These are phyloP conservation scores for Melanotaenia trifasciata DNA, from an alignment of 2,797 vertebrate species.

Conservation along the genomic window DNA sequence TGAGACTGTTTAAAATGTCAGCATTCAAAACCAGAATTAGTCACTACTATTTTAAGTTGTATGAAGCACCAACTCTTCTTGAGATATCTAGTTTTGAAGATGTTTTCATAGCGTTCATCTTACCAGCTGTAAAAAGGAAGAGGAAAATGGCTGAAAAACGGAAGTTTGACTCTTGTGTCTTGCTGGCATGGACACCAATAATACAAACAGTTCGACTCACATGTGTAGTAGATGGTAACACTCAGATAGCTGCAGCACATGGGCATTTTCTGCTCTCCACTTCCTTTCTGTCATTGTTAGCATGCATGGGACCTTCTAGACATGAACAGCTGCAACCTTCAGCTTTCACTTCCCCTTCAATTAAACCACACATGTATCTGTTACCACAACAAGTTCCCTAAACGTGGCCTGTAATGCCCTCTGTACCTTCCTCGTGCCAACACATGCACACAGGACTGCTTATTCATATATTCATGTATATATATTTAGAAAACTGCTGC, in stretches of 20 bases:
- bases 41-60: slow-evolving; percentile 1
- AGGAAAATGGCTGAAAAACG: slow-evolving; percentile 24
- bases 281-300: slow-evolving; percentile 68
- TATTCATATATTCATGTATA: background rate
- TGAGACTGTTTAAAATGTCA: slow-evolving; percentile 24
- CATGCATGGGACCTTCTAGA: slow-evolving; percentile 65
- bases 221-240: slow-evolving; percentile 46
- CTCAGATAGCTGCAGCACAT: slow-evolving; percentile 50
- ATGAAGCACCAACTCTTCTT: background rate
- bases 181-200: slow-evolving; percentile 1
- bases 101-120: slow-evolving; percentile 3
- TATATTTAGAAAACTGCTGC: slow-evolving; percentile 18
- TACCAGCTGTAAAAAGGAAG: slow-evolving; percentile 13
- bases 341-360: slow-evolving; percentile 78
- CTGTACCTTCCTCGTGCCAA: slow-evolving; percentile 35
- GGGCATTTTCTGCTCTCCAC: slow-evolving; percentile 65
- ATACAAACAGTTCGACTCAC: slow-evolving; percentile 23
- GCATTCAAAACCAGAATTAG: slow-evolving; percentile 12
- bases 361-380: slow-evolving; percentile 77
- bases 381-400: slow-evolving; percentile 83
- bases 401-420: slow-evolving; percentile 64
- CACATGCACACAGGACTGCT: slow-evolving; percentile 35
- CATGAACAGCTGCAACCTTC: slow-evolving; percentile 71
- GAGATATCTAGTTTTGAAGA: background rate
- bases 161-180: slow-evolving; percentile 36